phyloP scores from a whole-genome alignment of 2,797 vertebrate species.

The Paedocypris micromegethes region DNA sequence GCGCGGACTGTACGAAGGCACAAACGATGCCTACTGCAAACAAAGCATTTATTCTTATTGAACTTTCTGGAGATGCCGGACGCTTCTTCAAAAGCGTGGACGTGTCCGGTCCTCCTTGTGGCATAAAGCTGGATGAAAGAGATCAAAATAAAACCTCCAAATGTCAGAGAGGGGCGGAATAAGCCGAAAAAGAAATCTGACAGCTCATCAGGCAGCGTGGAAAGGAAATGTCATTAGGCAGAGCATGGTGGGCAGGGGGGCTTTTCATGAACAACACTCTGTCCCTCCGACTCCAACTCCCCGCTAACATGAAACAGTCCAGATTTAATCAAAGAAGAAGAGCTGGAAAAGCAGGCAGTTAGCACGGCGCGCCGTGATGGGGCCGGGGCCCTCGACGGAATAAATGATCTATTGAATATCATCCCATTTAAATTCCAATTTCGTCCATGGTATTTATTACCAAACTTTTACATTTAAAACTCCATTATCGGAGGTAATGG shows the following conservation, averaged over 20 bases:
- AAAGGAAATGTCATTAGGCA: conserved; percentile 41
- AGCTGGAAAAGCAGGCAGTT: conserved; percentile 39
- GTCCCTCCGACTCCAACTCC: conserved; percentile 37
- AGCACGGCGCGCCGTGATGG: conserved; percentile 27
- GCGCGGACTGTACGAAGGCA: no score
- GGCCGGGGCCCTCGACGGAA: conserved; percentile 28
- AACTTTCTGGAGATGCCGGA: conserved; percentile 1
- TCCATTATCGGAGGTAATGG: background rate
- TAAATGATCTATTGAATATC: conserved; percentile 31
- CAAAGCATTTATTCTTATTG: background rate
- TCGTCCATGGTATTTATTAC: conserved; percentile 13
- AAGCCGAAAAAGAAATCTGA: conserved; percentile 22
- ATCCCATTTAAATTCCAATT: conserved; percentile 28
- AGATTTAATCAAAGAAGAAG: conserved; percentile 40
- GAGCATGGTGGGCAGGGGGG: conserved; percentile 31
- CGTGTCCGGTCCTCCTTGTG: conserved; percentile 15
- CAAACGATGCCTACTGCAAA: no score
- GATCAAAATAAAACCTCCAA: conserved; percentile 34
- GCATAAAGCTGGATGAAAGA: conserved; percentile 22
- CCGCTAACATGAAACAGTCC: conserved; percentile 37
- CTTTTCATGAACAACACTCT: conserved; percentile 34
- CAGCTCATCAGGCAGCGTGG: conserved; percentile 35
- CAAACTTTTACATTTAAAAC: conserved; percentile 5
- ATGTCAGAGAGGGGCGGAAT: conserved; percentile 34
- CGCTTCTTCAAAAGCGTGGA: conserved; percentile 11